Base-by-base conservation (phyloP, 2,888 invertebrate genomes). In the Megamerina dolium region DNA sequence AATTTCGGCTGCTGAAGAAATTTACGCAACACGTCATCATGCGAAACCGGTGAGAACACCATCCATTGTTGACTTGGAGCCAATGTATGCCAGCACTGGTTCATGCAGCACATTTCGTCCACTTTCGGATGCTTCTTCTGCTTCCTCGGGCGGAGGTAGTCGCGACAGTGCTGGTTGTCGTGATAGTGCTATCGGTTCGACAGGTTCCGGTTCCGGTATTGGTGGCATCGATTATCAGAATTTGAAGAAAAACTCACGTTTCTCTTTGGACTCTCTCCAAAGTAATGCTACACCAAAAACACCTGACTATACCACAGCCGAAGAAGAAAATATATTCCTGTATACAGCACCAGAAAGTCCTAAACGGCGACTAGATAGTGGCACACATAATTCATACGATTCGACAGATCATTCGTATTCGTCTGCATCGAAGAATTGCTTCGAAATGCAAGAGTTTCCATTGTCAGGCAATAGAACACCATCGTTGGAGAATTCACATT, bases 321-420 rank as follows among this genome's bases (percentile, higher is more conserved):
- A 63, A 43, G 70, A 68, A 47, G 68, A 70, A 41, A 65, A 59
- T 47, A 64, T 69, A 14, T 70, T 69, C 37, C 53, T 68, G 3
- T 72, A 68, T 32, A 67, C 70, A 1, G 67, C 68, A 3, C 67
- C 70, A 5, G 70, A 67, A 14, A 67, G 67, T 41, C 66, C 67
- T 1, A 64, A 65, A 33, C 55, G 62, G 4, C 54, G 64, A 10
- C 46, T 62, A 43, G 66, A 66, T 34, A 64, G 62, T 37, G 64
- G 66, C 4, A 49, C 62, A 36, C 58, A 59, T 8, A 56, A 59
- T 46, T 59, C 60, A 4, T 61, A 60, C 37, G 59, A 62, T 45
- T 62, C 67, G 10, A n/a, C n/a, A n/a, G 59, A 64, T 2, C 56
- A 55, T 9, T 61, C 59, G 23, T 62, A 66, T 37, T 61, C 60